Base-by-base conservation (phyloP, 2,113 vertebrate species). In the Pangasianodon hypophthalmus region DNA sequence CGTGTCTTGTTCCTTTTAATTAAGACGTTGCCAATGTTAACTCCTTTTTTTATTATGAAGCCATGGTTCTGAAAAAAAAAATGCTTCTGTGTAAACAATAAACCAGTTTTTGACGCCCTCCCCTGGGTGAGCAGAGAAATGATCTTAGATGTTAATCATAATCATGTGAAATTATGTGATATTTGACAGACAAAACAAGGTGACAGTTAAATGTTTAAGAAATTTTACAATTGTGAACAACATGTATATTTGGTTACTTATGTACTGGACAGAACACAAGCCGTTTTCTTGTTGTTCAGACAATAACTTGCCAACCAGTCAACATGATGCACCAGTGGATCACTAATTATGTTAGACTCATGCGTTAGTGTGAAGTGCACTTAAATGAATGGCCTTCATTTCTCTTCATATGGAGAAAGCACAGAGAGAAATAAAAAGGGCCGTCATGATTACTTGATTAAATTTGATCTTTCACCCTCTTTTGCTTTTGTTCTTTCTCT, bases 401-500 rank as follows among this genome's bases (percentile, higher is more conserved):
- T 19, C 54, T 56, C 58, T 37, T 37, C 21, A 60, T 60, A 1
- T 24, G 1, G 58, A 60, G 58, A 60, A 60, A 60, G 58, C 58
- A 60, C 58, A 60, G 5, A 21, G 58, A 21, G 19, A 60, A 60
- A 60, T 37, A 37, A 37, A 37, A 37, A 37, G 37, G 37, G 37
- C 37, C 1, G 37, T 37, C 37, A 37, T 37, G 37, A 37, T 37
- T 37, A 37, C 37, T 37, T 37, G 37, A 37, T 37, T 37, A 37
- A 37, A 37, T 37, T 37, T 37, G 37, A 37, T 19, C 54, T 82
- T 86, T 83, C 77, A 41, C 26, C 56, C 21, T 75, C 18, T 41
- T 75, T 75, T 86, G 44, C 26, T 80, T 81, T 90, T 44, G 69
- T 80, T 87, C 80, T 82, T 14, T 60, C 48, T 86, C 32, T 71